A percentile compares a stretch with the other conserved stretches of the same genome.
These are phyloP conservation scores for Hemicrepidius hirtus DNA, from an alignment of 2,888 invertebrate species.

Conservation along the genomic window DNA sequence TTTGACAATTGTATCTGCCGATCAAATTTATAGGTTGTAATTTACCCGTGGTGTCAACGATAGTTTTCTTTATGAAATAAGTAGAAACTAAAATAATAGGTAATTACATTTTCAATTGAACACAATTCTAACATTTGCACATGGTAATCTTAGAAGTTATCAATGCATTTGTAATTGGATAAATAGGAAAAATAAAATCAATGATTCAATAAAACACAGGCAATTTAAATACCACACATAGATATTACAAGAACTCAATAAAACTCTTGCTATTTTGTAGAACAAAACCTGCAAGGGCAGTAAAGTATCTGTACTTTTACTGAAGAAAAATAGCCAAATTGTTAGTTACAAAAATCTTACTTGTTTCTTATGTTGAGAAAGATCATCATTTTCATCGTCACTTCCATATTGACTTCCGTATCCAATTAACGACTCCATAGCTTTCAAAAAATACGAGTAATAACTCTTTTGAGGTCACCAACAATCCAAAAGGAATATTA, in stretches of 20 bases:
- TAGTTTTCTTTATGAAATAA: too few relatives aligned
- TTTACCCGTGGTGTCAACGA: too few relatives aligned
- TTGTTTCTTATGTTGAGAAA: slow-evolving; percentile 62
- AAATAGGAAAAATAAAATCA: background rate
- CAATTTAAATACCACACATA: too few relatives aligned
- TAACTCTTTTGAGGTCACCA: background rate
- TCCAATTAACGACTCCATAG: slow-evolving; percentile 85
- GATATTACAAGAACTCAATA: too few relatives aligned
- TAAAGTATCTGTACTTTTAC: background rate
- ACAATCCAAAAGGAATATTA: background rate
- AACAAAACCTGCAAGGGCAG: background rate
- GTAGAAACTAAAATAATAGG: too few relatives aligned
- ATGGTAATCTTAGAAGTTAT: too few relatives aligned
- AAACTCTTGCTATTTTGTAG: too few relatives aligned
- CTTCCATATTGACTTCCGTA: slow-evolving; percentile 89
- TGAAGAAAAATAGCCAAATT: background rate
- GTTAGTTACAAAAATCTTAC: slow-evolving; percentile 57
- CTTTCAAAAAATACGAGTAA: slow-evolving; percentile 32
- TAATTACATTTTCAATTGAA: too few relatives aligned
- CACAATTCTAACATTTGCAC: too few relatives aligned
- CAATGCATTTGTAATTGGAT: background rate
- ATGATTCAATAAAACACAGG: background rate
- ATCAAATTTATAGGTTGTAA: too few relatives aligned
- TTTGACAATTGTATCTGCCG: too few relatives aligned
- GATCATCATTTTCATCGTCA: slow-evolving; percentile 82